Conservation (phyloP, 2,797 vertebrate genomes). For the Gymnothorax javanicus region DNA sequence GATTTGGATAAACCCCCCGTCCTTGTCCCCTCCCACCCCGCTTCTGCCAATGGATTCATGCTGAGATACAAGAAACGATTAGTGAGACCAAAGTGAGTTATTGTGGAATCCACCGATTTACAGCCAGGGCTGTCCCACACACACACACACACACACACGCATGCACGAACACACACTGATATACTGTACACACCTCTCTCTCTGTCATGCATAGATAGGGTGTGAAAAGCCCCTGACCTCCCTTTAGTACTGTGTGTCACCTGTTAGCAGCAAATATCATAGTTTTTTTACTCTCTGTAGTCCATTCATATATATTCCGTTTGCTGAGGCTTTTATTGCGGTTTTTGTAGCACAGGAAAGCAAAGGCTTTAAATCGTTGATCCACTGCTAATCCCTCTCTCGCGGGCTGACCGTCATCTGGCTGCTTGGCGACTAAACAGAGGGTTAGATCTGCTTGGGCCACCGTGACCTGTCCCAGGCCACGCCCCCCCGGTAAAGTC, state of each 20-base stretch:
- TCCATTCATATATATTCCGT: constrained; percentile 25
- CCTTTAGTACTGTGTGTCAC: background rate
- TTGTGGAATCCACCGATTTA: background rate
- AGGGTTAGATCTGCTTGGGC: constrained; percentile 45
- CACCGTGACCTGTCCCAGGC: background rate
- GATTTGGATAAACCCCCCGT: background rate
- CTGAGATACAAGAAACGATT: background rate
- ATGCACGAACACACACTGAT: too few species aligned
- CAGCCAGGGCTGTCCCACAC: too few species aligned
- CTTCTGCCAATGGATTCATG: background rate
- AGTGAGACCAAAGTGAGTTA: background rate
- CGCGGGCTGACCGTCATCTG: constrained; percentile 57
- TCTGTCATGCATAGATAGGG: too few species aligned
- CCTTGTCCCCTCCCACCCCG: background rate
- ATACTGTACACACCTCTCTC: too few species aligned
- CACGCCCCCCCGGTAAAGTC: background rate
- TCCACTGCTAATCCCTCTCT: constrained; percentile 58
- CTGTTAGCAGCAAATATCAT: background rate
- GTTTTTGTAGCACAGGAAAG: constrained; percentile 57
- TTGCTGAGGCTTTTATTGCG: constrained; percentile 38
- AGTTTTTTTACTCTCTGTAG: background rate
- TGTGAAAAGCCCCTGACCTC: too few species aligned
- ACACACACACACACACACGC: background rate
- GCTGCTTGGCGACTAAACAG: constrained; percentile 50
- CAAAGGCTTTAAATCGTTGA: constrained; percentile 36